These are phyloP conservation scores for Ectropis grisescens DNA, from an alignment of 1,140 invertebrate species.

Conservation along the genomic window DNA sequence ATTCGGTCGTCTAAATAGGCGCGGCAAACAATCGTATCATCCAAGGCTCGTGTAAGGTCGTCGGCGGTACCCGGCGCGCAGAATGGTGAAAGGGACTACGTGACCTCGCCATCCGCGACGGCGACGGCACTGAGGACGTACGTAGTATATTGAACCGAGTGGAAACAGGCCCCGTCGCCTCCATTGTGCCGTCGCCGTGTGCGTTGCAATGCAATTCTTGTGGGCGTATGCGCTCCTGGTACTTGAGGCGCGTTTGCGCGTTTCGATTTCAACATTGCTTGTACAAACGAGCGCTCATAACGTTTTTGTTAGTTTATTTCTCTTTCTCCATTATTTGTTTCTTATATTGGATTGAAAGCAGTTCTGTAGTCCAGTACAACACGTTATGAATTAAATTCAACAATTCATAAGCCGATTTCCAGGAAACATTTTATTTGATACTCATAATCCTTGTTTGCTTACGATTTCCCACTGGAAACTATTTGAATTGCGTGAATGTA, in stretches of 20 bases:
- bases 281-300: conserved; percentile 4
- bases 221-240: too few species aligned
- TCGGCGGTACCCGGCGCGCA: conserved; percentile 28
- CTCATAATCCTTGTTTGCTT: too few species aligned
- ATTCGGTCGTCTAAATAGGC: too few species aligned
- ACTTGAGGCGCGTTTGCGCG: too few species aligned
- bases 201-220: conserved; percentile 2
- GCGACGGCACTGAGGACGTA: conserved; percentile 19
- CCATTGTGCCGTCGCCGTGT: conserved; percentile 3
- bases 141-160: conserved; percentile 25
- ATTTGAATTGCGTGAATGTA: too few species aligned
- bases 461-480: too few species aligned
- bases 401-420: not conserved
- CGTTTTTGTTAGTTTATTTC: conserved; percentile 1
- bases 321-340: not conserved
- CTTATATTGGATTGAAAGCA: too few species aligned
- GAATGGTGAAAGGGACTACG: conserved; percentile 46
- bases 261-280: too few species aligned
- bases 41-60: conserved; percentile 43
- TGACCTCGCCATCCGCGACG: conserved; percentile 39
- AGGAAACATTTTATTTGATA: too few species aligned
- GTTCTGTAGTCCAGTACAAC: too few species aligned
- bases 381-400: too few species aligned
- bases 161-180: conserved; percentile 7
- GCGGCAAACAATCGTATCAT: conserved; percentile 29